Conservation (phyloP, 2,797 vertebrate genomes). For the Periparus ater region DNA sequence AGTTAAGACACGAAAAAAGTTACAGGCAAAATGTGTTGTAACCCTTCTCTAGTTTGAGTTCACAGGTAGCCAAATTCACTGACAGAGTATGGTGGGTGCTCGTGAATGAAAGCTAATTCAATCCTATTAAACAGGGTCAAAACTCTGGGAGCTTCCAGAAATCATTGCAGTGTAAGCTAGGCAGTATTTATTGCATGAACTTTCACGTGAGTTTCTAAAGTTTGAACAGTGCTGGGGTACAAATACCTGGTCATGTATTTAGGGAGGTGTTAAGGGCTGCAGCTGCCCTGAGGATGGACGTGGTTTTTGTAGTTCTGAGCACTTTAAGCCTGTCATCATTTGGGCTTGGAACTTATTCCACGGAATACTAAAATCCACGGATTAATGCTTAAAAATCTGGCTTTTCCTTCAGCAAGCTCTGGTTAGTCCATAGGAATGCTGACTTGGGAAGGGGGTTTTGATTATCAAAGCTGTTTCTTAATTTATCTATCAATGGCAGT, state of each 20-base stretch:
- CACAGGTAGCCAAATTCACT: neutral
- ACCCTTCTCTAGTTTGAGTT: neutral
- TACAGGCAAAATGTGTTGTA: neutral
- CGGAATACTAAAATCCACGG: neutral
- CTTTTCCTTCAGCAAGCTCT: neutral
- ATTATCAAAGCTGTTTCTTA: neutral
- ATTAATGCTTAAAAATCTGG: neutral
- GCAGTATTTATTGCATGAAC: neutral
- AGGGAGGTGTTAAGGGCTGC: neutral
- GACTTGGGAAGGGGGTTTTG: neutral
- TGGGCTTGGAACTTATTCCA: neutral
- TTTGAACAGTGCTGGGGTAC: neutral
- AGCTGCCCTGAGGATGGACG: fast-evolving
- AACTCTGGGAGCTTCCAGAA: neutral
- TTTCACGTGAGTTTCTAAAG: neutral
- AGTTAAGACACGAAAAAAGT: neutral
- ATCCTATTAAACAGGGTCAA: neutral
- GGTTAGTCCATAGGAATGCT: neutral
- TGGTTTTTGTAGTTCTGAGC: neutral
- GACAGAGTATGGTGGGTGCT: fast-evolving
- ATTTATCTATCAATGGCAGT: neutral
- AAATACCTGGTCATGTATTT: neutral
- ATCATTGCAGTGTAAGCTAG: neutral
- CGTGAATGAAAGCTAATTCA: neutral
- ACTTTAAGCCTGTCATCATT: neutral